Conservation (phyloP, 1,140 invertebrate species). For the Agrypnia vestita region DNA sequence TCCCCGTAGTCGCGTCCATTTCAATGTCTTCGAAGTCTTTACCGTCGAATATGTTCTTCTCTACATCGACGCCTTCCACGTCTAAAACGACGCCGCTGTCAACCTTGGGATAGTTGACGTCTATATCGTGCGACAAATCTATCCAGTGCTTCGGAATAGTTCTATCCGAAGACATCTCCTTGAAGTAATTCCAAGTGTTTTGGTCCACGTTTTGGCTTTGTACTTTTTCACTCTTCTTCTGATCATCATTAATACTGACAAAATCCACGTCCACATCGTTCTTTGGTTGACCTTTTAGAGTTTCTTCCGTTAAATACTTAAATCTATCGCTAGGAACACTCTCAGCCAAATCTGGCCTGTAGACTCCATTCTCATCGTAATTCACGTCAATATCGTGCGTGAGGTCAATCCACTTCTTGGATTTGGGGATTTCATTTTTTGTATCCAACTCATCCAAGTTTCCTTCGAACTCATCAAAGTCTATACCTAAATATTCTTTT, state of each 20-base stretch:
- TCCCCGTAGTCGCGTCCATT: constrained; percentile 8
- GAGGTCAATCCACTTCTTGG: constrained; percentile 63
- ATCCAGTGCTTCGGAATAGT: constrained; percentile 57
- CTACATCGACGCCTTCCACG: constrained; percentile 52
- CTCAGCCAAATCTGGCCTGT: neutral
- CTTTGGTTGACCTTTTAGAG: constrained; percentile 13
- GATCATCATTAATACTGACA: constrained; percentile 13
- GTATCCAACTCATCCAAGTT: constrained; percentile 8
- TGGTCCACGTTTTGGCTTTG: constrained; percentile 25
- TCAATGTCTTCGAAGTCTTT: constrained; percentile 44
- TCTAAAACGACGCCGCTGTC: constrained; percentile 51
- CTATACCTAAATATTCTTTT: constrained; percentile 28
- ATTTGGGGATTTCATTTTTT: neutral
- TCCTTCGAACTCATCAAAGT: constrained; percentile 6
- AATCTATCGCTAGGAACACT: constrained; percentile 15
- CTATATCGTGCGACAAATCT: constrained; percentile 67
- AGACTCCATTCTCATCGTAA: constrained; percentile 57
- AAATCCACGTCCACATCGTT: constrained; percentile 24
- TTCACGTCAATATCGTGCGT: constrained; percentile 69
- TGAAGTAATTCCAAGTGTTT: constrained; percentile 54
- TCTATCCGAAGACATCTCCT: constrained; percentile 4
- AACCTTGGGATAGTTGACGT: constrained; percentile 65
- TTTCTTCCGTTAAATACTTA: constrained; percentile 36
- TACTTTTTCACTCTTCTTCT: constrained; percentile 15
- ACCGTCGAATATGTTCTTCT: constrained; percentile 56